Percentiles rank a stretch among this genome's conserved stretches.
phyloP scores from a whole-genome alignment of 2,888 invertebrate species.

The Marasmarcha lunaedactyla region DNA sequence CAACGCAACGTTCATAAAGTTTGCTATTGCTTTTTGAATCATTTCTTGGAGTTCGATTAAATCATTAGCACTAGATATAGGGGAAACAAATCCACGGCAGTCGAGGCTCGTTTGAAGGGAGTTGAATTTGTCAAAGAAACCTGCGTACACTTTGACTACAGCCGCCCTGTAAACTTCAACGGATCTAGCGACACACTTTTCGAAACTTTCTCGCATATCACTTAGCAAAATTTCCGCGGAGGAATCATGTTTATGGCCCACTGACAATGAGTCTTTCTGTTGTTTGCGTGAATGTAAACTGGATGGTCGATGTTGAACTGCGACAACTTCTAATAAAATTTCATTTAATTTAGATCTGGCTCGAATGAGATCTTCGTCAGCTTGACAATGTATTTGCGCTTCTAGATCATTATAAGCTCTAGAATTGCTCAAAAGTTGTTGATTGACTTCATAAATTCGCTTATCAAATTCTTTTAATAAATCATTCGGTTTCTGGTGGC shows the following conservation, averaged over 20 bases:
- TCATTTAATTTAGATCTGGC: conserved; percentile 37
- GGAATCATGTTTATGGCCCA: no score
- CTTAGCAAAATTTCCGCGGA: conserved; percentile 19
- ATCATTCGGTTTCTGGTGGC: conserved; percentile 34
- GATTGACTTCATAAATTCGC: conserved; percentile 43
- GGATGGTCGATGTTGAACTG: conserved; percentile 20
- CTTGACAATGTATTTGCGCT: conserved; percentile 30
- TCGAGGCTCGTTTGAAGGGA: conserved; percentile 28
- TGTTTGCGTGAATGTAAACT: no score
- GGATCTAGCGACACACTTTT: conserved; percentile 26
- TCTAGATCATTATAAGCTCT: conserved; percentile 42
- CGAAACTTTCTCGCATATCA: conserved; percentile 16
- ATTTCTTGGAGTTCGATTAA: conserved; percentile 20
- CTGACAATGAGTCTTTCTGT: no score
- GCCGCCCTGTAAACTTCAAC: conserved; percentile 35
- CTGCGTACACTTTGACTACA: conserved; percentile 26
- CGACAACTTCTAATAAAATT: conserved; percentile 25
- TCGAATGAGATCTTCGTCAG: conserved; percentile 26
- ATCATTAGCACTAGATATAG: conserved; percentile 7
- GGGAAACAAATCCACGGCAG: conserved; percentile 6
- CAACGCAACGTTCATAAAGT: conserved; percentile 15
- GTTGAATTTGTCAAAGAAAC: conserved; percentile 27
- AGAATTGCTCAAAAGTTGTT: conserved; percentile 45
- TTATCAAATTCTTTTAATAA: conserved; percentile 46
- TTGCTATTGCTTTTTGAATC: conserved; percentile 22